Evolutionary conservation across 2,888 invertebrate genomes (phyloP).

Genomic region (Notocelia uddmanniana): DNA sequence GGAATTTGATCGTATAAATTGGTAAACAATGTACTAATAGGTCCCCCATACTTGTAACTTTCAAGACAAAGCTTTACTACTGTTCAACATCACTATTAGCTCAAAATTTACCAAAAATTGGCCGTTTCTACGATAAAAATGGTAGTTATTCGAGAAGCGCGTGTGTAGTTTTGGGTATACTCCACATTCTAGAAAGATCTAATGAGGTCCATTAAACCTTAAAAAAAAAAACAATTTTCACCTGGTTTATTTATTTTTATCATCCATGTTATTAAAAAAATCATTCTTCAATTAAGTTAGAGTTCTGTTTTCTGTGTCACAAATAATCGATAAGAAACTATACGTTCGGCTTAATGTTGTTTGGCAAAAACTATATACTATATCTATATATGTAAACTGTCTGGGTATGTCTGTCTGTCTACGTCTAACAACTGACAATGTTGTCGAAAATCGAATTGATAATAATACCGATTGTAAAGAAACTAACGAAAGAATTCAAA

Average conservation of each 20-base stretch:
- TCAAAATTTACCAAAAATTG: no score
- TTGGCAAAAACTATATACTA: slow-evolving; percentile 60
- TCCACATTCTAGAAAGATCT: no score
- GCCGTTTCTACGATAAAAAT: no score
- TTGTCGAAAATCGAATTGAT: slow-evolving; percentile 84
- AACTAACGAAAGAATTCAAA: slow-evolving; percentile 65
- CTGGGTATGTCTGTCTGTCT: slow-evolving; percentile 57
- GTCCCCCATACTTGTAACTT: no score
- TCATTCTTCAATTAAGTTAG: not conserved
- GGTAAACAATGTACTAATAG: no score
- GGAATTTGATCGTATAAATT: no score
- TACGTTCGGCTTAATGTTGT: slow-evolving; percentile 47
- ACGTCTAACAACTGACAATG: slow-evolving; percentile 69
- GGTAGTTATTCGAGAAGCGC: no score
- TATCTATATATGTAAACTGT: slow-evolving; percentile 61
- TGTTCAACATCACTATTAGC: no score
- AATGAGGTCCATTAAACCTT: no score
- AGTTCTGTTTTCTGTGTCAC: not conserved
- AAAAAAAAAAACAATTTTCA: no score
- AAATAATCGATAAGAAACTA: not conserved
- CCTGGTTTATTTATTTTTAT: not conserved
- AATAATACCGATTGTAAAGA: slow-evolving; percentile 69
- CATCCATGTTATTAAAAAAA: not conserved
- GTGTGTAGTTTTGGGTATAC: no score
- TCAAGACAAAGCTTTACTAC: no score